Evolutionary conservation across 2,113 vertebrate species (phyloP), one percentile per base, ranked within the genome.

Genomic region (Pterocles orientalis): DNA sequence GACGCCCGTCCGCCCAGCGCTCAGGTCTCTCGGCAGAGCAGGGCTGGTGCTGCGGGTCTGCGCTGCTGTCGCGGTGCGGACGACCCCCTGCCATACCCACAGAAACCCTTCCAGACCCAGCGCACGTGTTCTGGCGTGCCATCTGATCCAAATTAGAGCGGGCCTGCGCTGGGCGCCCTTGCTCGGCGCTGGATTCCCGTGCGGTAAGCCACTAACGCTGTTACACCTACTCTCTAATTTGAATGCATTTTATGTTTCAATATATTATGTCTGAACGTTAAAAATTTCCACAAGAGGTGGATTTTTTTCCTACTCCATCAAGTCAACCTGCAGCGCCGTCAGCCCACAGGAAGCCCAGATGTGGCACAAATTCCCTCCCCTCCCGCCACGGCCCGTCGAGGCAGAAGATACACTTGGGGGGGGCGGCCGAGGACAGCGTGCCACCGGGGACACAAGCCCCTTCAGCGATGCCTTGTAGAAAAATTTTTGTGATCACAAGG

Each of bases 141-240:
- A 93, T 94, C 92, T 96, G 97, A 96, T 93, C 93, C 81, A 76
- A 76, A 95, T 95, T 95, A 97, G 70, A 72, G 86, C 18, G 18
- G 56, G 43, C 60, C 75, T 6, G 16, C 3, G 1, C 83, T 36
- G 60, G 57, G 64, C 70, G 92, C 81, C 90, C 87, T 88, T 72
- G 80, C 90, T 94, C 94, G 82, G 88, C 92, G 76, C 82, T 66
- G 92, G 86, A 93, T 95, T 95, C 95, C 94, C 89, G 68, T 93
- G 91, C 0, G 92, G 93, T 96, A 89, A 94, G 82, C 95, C 95
- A 88, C 93, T 94, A 96, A 94, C 65, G 1, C 94, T 84, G 61
- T 92, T 84, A 93, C 87, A 94, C 93, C 82, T 94, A 86, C 79
- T 73, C 86, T 92, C 95, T 92, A 95, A 96, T 97, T 94, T 92